Conservation (phyloP, 23 tunicate species). For the Styela clava region DNA sequence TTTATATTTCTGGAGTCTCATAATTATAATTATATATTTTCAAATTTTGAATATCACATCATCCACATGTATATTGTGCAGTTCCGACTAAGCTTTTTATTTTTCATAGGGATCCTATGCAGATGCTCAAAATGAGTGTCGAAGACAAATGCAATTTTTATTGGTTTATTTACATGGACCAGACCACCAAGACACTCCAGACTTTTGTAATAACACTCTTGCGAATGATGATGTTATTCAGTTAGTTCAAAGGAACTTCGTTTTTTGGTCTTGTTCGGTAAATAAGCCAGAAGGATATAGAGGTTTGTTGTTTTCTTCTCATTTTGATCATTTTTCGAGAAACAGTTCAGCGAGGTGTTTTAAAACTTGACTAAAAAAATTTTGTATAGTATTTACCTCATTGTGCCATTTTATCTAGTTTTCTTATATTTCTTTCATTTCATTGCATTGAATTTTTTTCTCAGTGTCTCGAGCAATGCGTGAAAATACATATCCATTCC, state of each 20-base stretch:
- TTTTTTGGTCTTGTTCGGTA: conserved; percentile 83
- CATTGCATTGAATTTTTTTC: too few species aligned
- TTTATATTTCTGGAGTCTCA: too few species aligned
- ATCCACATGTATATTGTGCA: too few species aligned
- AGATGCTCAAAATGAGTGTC: conserved; percentile 64
- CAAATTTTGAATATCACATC: too few species aligned
- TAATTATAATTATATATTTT: too few species aligned
- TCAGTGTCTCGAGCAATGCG: conserved; percentile 60
- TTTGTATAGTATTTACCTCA: too few species aligned
- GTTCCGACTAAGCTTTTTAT: neutral
- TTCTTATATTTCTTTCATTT: too few species aligned
- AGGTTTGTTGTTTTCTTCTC: conserved; percentile 38
- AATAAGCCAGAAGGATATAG: conserved; percentile 80
- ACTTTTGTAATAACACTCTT: conserved; percentile 52
- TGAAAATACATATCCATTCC: conserved; percentile 47
- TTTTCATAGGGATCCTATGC: conserved; percentile 65
- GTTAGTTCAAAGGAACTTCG: conserved; percentile 51
- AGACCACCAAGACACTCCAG: conserved; percentile 36
- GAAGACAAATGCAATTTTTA: conserved; percentile 42
- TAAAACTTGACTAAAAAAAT: too few species aligned
- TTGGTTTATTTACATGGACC: conserved; percentile 72
- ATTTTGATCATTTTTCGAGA: neutral
- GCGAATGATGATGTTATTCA: conserved; percentile 45
- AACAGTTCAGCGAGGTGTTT: too few species aligned
- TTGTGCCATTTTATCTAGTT: too few species aligned